Evolutionary conservation across 2,888 invertebrate species (phyloP), one percentile per base, ranked within the genome.

Genomic region (Drosophila longiperda): DNA sequence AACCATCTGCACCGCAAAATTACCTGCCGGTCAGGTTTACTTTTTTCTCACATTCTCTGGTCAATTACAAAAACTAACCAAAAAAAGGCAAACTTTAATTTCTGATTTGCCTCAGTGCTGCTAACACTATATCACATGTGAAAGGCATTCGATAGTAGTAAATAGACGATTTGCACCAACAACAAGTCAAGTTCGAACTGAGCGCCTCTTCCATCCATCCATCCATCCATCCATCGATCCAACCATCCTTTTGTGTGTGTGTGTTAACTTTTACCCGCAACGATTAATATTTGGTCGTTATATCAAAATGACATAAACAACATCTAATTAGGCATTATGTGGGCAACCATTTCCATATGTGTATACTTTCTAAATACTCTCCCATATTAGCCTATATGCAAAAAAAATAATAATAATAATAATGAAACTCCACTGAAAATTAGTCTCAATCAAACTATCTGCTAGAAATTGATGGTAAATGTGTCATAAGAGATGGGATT

Each of bases 1-100:
- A 68, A 78, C 68, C 74, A 76, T 78, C 76, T 73, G 73, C 63
- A 60, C 48, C 34, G 63, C 67, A 49, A 45, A 45, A 73, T 67
- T 73, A 76, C 78, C 64, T 63, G 73, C 76, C 61, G 76, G 74
- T 78, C 68, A 73, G 73, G 79, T 73, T 78, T 73, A 33, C 48
- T 64, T 70, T 73, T 76, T 60, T 59, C 55, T 59, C 55, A 73
- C 63, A 64, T 73, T 73, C 67, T 72, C 72, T 71, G 72, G 62
- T 71, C 62, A 71, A 55, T 62, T 55, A 55, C 23, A 40, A 40
- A 53, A 62, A 54, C 29, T 17, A 29, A 53, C 42, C 32, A 42
- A 55, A 64, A 57, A 52, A 52, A 29, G 49, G 40, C 58, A 57
- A 66, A 36, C 45, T 20, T 17, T 63, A 52, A 59, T 73, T 75